Conservation (phyloP, 2,888 invertebrate genomes). For the Petrolisthes cinctipes region DNA sequence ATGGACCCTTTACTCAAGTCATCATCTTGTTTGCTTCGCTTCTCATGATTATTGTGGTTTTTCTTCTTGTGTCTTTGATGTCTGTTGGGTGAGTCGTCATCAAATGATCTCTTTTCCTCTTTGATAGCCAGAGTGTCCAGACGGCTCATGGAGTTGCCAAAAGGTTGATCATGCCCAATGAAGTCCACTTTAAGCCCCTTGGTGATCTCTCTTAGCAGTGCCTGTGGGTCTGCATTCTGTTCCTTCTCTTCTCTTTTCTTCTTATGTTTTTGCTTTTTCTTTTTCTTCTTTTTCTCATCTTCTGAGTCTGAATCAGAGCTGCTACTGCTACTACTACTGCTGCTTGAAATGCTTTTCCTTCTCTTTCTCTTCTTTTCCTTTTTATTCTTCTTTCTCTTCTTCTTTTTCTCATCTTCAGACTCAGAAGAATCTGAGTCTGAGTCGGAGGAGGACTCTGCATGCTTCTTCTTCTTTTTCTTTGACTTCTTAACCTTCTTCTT, state of each 20-base stretch:
- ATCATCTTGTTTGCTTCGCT: neutral
- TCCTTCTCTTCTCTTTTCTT: slow-evolving; percentile 23
- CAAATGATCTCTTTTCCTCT: neutral
- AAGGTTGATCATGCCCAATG: slow-evolving; percentile 53
- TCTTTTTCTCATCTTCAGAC: slow-evolving; percentile 41
- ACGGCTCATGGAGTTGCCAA: neutral
- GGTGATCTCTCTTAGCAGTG: slow-evolving; percentile 62
- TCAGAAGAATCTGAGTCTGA: slow-evolving; percentile 28
- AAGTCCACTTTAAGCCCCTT: slow-evolving; percentile 64
- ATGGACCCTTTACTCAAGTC: slow-evolving; percentile 10
- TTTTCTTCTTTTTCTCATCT: slow-evolving; percentile 42
- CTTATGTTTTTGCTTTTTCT: slow-evolving; percentile 43
- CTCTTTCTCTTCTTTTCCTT: slow-evolving; percentile 48
- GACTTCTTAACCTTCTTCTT: slow-evolving; percentile 58
- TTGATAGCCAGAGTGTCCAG: neutral
- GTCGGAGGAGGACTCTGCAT: slow-evolving; percentile 3
- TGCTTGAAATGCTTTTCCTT: slow-evolving; percentile 2
- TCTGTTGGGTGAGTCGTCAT: neutral
- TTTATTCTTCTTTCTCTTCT: slow-evolving; percentile 48
- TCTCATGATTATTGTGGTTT: neutral
- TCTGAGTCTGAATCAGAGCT: slow-evolving; percentile 56
- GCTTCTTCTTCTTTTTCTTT: slow-evolving; percentile 27
- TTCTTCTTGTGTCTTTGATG: neutral
- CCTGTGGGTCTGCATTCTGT: slow-evolving; percentile 50
- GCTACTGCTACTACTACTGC: slow-evolving; percentile 4